Evolutionary conservation across 2,113 vertebrate species (phyloP).

Genomic region (Archocentrus centrarchus): DNA sequence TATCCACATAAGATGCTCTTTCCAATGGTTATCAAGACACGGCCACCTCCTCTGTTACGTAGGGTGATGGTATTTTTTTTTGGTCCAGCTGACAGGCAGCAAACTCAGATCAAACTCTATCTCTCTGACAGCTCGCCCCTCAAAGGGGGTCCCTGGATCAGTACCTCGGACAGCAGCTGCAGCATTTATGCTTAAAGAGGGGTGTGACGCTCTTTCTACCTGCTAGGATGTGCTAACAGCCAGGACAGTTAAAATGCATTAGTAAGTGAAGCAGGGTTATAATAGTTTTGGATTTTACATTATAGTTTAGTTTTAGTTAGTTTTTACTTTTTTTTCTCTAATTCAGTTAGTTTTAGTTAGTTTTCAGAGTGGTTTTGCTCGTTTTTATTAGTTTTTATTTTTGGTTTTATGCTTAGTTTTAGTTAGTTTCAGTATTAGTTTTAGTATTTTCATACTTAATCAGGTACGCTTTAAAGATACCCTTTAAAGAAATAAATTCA

Average conservation of each 20-base stretch:
- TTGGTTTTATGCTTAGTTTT: no score
- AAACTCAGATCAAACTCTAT: background rate
- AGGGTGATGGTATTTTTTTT: background rate
- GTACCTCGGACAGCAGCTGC: background rate
- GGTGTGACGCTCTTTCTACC: background rate
- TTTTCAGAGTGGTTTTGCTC: no score
- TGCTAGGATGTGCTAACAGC: background rate
- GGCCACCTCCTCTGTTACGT: background rate
- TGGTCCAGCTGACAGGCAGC: background rate
- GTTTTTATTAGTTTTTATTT: no score
- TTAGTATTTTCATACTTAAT: no score
- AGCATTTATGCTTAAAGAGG: fast-evolving
- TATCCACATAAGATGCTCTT: background rate
- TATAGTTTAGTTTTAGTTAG: no score
- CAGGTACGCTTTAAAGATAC: no score
- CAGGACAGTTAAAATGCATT: background rate
- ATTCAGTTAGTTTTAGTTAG: no score
- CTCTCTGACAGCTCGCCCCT: background rate
- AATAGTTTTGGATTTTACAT: no score
- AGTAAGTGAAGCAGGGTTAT: background rate
- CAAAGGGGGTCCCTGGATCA: background rate
- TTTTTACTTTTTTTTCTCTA: no score
- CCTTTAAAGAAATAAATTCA: no score
- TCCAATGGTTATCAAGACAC: background rate
- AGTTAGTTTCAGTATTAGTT: no score